phyloP scores from a whole-genome alignment of 30 jellyfish, hydroid and myxozoan genomes.

The Pseudorhiza aurosa region DNA sequence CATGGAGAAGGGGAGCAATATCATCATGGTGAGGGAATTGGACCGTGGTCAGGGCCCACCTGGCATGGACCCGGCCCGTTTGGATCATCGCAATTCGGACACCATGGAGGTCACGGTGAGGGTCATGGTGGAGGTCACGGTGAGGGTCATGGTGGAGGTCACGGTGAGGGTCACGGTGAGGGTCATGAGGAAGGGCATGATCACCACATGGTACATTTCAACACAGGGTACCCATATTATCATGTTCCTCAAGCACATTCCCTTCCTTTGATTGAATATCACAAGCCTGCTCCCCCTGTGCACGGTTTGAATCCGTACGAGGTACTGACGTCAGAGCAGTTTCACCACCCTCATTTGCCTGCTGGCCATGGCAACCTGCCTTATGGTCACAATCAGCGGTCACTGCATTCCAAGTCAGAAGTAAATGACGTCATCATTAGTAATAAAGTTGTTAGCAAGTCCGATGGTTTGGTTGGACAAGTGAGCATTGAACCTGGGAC shows the following conservation, averaged over 20 bases:
- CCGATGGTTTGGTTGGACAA: neutral
- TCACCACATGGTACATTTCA: constrained; percentile 45
- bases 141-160: constrained; percentile 27
- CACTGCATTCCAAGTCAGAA: neutral
- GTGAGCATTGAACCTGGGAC: neutral
- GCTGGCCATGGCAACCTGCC: constrained; percentile 78
- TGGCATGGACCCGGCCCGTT: constrained; percentile 73
- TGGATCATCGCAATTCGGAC: constrained; percentile 35
- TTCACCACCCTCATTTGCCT: constrained; percentile 45
- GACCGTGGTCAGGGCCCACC: constrained; percentile 42
- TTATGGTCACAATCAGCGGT: constrained; percentile 36
- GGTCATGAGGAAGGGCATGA: constrained; percentile 35
- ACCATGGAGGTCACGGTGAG: constrained; percentile 21
- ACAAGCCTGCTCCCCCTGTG: constrained; percentile 75
- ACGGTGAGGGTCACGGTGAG: neutral
- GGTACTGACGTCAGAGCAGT: constrained; percentile 66
- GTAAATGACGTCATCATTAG: neutral
- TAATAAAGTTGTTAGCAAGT: neutral
- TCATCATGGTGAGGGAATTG: constrained; percentile 31
- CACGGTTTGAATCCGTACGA: constrained; percentile 84
- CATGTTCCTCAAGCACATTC: constrained; percentile 62
- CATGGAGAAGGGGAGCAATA: constrained; percentile 56
- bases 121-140: constrained; percentile 45
- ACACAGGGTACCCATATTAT: constrained; percentile 73
- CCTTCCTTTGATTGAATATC: constrained; percentile 60